Evolutionary conservation across 2,113 vertebrate genomes (phyloP), one percentile per base, ranked within the genome.

Genomic region (Mobula hypostoma): DNA sequence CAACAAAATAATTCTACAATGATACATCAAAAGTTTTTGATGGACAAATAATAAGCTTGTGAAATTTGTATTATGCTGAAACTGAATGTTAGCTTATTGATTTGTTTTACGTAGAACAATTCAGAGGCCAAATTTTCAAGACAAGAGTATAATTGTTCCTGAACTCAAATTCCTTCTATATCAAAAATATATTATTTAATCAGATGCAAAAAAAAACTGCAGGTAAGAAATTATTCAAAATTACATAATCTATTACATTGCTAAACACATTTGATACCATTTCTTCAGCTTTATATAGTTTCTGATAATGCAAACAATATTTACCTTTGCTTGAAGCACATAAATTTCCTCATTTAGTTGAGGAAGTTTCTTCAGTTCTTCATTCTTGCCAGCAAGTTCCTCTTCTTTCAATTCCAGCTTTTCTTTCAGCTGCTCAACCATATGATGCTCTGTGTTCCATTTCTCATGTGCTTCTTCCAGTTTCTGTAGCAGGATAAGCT

Each of bases 281-380:
- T 88, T 63, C 27, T 61, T 87, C 24, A 58, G 48, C 56, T 87
- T 11, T 2, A 27, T 58, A 21, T 63, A 88, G 85, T n/a, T 66
- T 90, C 15, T 32, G 61, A 90, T 61, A 32, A 27, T n/a, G 24
- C 2, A n/a, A 11, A 82, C 19, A 8, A n/a, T 17, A 79, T 7
- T 21, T 96, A 98, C 99, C 97, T 99, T 98, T 95, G 97, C 96
- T 94, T 98, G 98, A 95, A 99, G 97, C 24, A 98, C 94, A 83
- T 96, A 98, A 94, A 98, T 99, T 94, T 99, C 97, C 95, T 98
- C 97, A 95, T 96, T 97, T 74, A 99, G 95, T 1, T 12, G 95
- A 94, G 95, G 95, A 94, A 98, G 95, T 94, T 98, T 97, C 96
- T 97, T 97, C 94, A 97, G 27, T 94, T 97, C 96, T 78, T 95